phyloP scores from a whole-genome alignment of 2,113 vertebrate genomes.

The Marmota flaviventris region DNA sequence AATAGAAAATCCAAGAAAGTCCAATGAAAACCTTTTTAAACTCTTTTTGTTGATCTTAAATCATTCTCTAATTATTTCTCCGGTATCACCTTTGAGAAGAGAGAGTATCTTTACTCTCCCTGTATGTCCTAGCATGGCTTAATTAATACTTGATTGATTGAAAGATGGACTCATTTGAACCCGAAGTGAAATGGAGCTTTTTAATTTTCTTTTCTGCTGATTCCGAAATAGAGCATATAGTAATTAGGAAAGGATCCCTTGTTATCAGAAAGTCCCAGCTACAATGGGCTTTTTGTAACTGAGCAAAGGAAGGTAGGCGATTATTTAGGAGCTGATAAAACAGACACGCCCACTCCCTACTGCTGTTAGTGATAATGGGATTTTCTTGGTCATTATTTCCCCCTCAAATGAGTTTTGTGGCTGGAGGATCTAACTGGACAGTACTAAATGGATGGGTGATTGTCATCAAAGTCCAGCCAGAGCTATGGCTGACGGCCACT shows the following conservation, averaged over 20 bases:
- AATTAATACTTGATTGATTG: conserved; percentile 82
- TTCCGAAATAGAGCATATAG: conserved; percentile 62
- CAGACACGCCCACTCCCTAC: not conserved
- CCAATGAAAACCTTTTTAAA: conserved; percentile 2
- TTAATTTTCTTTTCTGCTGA: conserved; percentile 78
- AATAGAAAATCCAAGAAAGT: conserved; percentile 37
- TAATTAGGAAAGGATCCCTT: conserved; percentile 67
- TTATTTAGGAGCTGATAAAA: conserved; percentile 52
- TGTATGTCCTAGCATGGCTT: conserved; percentile 54
- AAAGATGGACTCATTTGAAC: conserved; percentile 75
- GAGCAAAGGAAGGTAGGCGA: conserved; percentile 50
- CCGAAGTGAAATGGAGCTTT: conserved; percentile 69
- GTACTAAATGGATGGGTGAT: not conserved
- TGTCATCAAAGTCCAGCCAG: not conserved
- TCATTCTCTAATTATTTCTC: conserved; percentile 54
- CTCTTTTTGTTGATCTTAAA: conserved; percentile 46
- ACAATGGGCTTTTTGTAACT: conserved; percentile 66
- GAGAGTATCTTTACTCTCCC: not conserved
- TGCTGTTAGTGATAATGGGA: not conserved
- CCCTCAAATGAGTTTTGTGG: not conserved
- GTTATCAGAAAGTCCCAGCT: conserved; percentile 63
- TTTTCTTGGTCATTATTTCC: conserved; percentile 61
- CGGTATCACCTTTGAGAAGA: conserved; percentile 9
- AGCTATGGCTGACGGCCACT: not conserved
- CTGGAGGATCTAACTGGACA: not conserved